Base-by-base conservation (phyloP, 2,797 vertebrate genomes). In the Phoebastria nigripes region DNA sequence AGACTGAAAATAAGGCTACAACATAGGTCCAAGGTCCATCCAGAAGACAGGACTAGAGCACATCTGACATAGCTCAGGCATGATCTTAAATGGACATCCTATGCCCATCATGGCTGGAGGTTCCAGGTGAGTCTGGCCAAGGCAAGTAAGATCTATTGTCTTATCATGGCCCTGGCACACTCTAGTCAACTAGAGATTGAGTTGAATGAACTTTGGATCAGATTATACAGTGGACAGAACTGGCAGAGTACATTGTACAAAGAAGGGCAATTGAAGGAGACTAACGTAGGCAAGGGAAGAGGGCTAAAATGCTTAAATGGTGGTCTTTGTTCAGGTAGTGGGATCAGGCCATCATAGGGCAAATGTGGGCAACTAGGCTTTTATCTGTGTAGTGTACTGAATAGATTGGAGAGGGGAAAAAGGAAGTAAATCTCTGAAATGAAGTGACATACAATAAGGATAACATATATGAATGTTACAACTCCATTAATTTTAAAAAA, bases 1-100 rank as follows among this genome's bases (percentile, higher is more conserved):
- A 56, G 19, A 51, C 25, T 67, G 61, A 35, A 59, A 78, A 46
- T 11, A 49, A 61, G 24, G 20, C 29, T 56, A 25, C 29, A 41
- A 4, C 6, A 16, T 2, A 49, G 3, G 11, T 46, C 41, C 17
- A 15, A 87, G 33, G 37, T 49, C 33, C 15, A 33, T 44, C 12
- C 49, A 72, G 82, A 54, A 72, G 26, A n/a, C 3, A 7, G 3
- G 33, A 20, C 15, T 14, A 28, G 49, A 47, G 26, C 15, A 28
- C 1, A 10, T 11, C 28, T 7, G 9, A 18, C 0, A 0, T 35
- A 89, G 11, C 41, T 90, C 54, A 56, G 29, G 46, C 8, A 28
- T 14, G 44, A 61, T 56, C 61, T 78, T 70, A 74, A 33, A 7
- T 5, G 41, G 29, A 49, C 51, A 33, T 29, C 42, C 49, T 39